Conservation (phyloP, 2,113 vertebrate species). For the Laticauda laticaudata region DNA sequence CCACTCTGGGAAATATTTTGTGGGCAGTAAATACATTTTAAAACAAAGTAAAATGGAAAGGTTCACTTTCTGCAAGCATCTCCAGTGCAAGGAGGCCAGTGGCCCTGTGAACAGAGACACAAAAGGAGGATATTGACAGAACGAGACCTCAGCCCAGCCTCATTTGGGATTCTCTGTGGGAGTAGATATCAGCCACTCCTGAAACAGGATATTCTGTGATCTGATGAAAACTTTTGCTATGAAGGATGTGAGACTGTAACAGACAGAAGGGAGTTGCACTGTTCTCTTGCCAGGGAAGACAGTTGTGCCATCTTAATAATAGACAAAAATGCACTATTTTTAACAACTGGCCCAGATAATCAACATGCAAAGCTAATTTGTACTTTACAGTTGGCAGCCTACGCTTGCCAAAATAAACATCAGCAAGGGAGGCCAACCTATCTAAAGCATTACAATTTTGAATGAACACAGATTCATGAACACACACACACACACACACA, state of each 20-base stretch:
- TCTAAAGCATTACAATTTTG: background rate
- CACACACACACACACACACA: too few relatives aligned
- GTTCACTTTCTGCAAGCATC: background rate
- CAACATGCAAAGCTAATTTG: background rate
- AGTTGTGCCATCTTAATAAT: background rate
- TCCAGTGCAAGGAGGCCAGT: background rate
- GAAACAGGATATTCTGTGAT: background rate
- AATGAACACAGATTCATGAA: background rate
- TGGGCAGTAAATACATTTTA: background rate
- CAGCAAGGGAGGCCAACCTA: background rate
- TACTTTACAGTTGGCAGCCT: background rate
- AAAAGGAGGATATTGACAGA: background rate
- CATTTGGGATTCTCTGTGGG: background rate
- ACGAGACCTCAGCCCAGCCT: background rate
- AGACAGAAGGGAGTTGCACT: background rate
- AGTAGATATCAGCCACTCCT: background rate
- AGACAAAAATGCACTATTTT: background rate
- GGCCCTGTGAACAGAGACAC: background rate
- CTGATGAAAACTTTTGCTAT: background rate
- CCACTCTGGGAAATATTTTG: background rate
- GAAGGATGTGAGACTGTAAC: background rate
- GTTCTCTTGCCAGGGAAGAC: background rate
- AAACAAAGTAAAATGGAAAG: background rate
- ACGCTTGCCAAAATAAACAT: background rate
- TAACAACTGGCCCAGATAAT: background rate